A percentile compares a stretch with the other conserved stretches of the same genome.
Evolutionary conservation across 1,140 invertebrate species (phyloP).

Genomic region (Euglossa dilemma): DNA sequence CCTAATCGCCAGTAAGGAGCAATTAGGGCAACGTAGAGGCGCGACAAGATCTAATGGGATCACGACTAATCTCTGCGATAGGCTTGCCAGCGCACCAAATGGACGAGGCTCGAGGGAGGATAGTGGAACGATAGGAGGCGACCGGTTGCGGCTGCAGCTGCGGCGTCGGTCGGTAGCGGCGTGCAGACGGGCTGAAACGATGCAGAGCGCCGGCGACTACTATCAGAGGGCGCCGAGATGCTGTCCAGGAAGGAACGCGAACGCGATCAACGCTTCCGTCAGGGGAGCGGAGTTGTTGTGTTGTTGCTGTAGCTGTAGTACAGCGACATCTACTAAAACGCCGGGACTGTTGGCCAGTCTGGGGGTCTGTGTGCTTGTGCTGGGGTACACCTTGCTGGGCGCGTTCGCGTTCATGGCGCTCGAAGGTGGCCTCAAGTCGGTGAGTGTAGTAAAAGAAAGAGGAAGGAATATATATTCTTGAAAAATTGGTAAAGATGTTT

Average conservation of each 20-base stretch:
- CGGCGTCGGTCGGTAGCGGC: slow-evolving; percentile 67
- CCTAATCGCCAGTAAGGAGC: slow-evolving; percentile 17
- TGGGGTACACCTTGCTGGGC: slow-evolving; percentile 94
- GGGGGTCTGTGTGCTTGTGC: slow-evolving; percentile 92
- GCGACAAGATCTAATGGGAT: slow-evolving; percentile 23
- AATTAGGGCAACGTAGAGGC: slow-evolving; percentile 15
- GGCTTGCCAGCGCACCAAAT: slow-evolving; percentile 62
- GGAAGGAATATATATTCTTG: no score
- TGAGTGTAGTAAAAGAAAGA: slow-evolving; percentile 32
- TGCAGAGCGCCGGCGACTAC: slow-evolving; percentile 78
- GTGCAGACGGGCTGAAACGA: slow-evolving; percentile 55
- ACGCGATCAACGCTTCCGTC: slow-evolving; percentile 67
- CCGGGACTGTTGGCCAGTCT: slow-evolving; percentile 81
- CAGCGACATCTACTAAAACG: slow-evolving; percentile 78
- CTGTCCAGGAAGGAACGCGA: slow-evolving; percentile 73
- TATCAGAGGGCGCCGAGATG: slow-evolving; percentile 77
- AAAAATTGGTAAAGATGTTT: no score
- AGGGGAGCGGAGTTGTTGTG: slow-evolving; percentile 76
- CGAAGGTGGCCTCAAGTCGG: slow-evolving; percentile 86
- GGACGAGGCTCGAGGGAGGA: slow-evolving; percentile 64
- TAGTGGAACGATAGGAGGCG: slow-evolving; percentile 68
- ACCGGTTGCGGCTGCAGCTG: slow-evolving; percentile 75
- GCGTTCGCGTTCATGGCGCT: slow-evolving; percentile 95
- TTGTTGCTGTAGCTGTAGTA: slow-evolving; percentile 77
- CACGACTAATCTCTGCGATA: slow-evolving; percentile 31